Base-by-base conservation (phyloP, 1,140 invertebrate species). In the Trichonephila inaurata region DNA sequence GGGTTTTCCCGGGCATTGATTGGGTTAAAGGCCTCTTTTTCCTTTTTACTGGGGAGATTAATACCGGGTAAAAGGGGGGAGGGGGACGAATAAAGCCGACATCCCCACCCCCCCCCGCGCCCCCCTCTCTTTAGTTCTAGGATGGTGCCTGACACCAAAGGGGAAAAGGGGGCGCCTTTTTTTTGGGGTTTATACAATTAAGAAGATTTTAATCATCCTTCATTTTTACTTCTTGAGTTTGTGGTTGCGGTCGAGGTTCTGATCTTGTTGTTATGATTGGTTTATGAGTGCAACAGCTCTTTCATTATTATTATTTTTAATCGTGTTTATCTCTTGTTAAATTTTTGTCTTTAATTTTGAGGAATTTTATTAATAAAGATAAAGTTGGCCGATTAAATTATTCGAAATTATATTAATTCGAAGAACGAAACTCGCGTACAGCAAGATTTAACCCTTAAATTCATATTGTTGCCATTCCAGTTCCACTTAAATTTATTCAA, bases 1-100 rank as follows among this genome's bases (percentile, higher is more conserved):
- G 89, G 89, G 89, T 91, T 91, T n/a, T n/a, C n/a, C n/a, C 89
- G 58, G 89, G 89, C 89, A 91, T 77, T 81, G 89, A 91, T 91
- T 91, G 89, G 89, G 82, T 91, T 91, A 82, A 82, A 82, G 89
- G 69, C 58, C 89, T 82, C 89, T 91, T 61, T 91, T 61, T 21
- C 51, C 89, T 82, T 91, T 58, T 91, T 58, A 82, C 89, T 91
- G 58, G 62, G 72, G 69, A 69, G 89, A 91, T 91, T 91, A 91
- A 91, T 87, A 64, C 61, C n/a, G n/a, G 24, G 66, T 87, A 60
- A 40, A 51, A 51, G 87, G 51, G 19, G 60, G 28, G 6, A 40
- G 60, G 51, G 60, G 89, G 51, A 33, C 72, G 89, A 91, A 91
- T 91, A 82, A 91, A 77, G 62, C 69, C 69, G 69, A 24, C 51